Base-by-base conservation (phyloP, 2,888 invertebrate genomes). In the Eupithecia subfuscata region DNA sequence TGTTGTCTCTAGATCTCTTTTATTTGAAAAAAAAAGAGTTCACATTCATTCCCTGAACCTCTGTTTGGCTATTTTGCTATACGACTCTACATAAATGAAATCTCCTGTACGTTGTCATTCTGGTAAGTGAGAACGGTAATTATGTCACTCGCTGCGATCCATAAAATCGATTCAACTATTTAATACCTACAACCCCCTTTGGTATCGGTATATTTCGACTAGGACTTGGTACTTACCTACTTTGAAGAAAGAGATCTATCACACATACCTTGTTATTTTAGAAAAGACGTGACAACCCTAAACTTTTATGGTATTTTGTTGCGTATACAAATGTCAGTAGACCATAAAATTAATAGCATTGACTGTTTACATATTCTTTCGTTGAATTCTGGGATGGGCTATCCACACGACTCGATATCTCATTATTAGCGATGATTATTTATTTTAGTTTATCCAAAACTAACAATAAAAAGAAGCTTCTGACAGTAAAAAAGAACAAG, bases 301-400 rank as follows among this genome's bases (percentile, higher is more conserved):
- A 18, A 6, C 1, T 56, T 63, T 64, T 18, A 75, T 48, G 72
- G 74, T 73, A 75, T 69, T 63, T 74, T 65, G 70, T 74, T 76
- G 67, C 71, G 69, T 72, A 72, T 70, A 74, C 74, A 72, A 72
- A 72, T 77, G 74, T 70, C 74, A 77, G 74, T 70, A 74, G 72
- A 77, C 77, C 77, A 71, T 74, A 70, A 74, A 76, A 77, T 72
- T 74, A 76, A 71, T 37, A 68, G 68, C 68, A 68, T 68, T 25
- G 22, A 60, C 68, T 68, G 68, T 68, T 68, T 68, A 68, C 68
- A 68, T 45, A 68, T 68, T 67, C 65, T 40, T 67, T 68, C 14
- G 8, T 68, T 45, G 45, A 25, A 43, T 67, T 40, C n/a, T 67
- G 65, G 68, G 43, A 68, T 67, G 40, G 43, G 25, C 43, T 25